These are phyloP conservation scores for Zelostemma sp. DNA, from an alignment of 1,140 invertebrate genomes.

Conservation along the genomic window DNA sequence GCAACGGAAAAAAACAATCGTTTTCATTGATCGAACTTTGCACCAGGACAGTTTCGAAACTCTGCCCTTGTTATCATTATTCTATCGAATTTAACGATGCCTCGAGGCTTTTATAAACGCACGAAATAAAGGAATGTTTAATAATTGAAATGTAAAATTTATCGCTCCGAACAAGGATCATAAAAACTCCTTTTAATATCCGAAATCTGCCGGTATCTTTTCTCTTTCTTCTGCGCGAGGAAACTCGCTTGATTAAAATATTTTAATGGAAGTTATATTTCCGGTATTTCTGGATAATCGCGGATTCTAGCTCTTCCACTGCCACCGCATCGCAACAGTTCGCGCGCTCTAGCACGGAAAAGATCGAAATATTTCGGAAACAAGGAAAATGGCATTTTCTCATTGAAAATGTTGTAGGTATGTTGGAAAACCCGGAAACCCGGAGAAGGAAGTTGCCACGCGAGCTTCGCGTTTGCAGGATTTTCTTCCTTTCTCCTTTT, in stretches of 20 bases:
- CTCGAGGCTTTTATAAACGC: slow-evolving; percentile 3
- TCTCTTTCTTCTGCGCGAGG: slow-evolving; percentile 8
- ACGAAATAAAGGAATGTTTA: no score
- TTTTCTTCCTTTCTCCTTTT: neutral
- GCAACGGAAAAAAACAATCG: slow-evolving; percentile 1
- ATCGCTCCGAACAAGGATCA: no score
- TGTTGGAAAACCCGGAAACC: no score
- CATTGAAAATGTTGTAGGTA: neutral
- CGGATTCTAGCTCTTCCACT: neutral
- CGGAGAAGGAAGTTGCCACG: slow-evolving; percentile 3
- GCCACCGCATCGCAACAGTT: slow-evolving; percentile 3
- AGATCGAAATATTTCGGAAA: neutral
- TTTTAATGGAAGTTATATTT: slow-evolving; percentile 18
- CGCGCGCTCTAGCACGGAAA: neutral
- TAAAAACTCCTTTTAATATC: slow-evolving; percentile 10
- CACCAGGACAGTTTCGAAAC: neutral
- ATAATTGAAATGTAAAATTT: no score
- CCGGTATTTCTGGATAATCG: slow-evolving; percentile 4
- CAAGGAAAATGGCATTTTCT: neutral
- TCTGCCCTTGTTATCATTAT: slow-evolving; percentile 5
- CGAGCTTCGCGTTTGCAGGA: neutral
- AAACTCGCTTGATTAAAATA: slow-evolving; percentile 13
- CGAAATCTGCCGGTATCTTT: neutral
- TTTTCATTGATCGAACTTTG: slow-evolving; percentile 1
- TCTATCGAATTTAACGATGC: slow-evolving; percentile 6